A percentile compares a stretch with the other conserved stretches of the same genome.
Conservation (phyloP, 2,888 invertebrate genomes). For the Torymus auratus region DNA sequence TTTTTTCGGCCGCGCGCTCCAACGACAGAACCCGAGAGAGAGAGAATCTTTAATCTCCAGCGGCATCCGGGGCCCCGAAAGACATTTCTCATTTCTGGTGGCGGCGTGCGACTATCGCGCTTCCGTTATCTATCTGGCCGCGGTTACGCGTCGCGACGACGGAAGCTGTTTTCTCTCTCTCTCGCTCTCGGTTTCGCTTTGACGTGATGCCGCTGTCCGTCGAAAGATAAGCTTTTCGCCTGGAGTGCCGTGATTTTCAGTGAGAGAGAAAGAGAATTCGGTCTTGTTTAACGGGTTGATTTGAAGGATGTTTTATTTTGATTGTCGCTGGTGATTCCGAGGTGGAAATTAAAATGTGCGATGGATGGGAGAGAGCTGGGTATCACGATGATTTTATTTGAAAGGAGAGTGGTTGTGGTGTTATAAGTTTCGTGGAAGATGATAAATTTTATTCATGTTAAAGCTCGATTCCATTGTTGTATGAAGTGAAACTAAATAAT, state of each 20-base stretch:
- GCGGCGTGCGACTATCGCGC: conserved; percentile 68
- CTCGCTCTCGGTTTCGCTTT: not conserved
- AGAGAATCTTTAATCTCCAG: conserved; percentile 68
- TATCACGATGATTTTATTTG: no score
- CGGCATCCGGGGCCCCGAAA: conserved; percentile 62
- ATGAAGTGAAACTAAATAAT: no score
- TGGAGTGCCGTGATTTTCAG: conserved; percentile 11
- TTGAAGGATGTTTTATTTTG: no score
- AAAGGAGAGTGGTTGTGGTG: no score
- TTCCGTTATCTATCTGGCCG: conserved; percentile 73
- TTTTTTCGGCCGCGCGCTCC: not conserved
- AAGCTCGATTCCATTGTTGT: no score
- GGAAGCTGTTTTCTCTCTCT: conserved; percentile 64
- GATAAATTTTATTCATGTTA: no score
- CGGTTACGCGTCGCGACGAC: conserved; percentile 60
- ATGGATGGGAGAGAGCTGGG: no score
- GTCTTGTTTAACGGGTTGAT: no score
- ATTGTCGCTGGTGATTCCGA: no score
- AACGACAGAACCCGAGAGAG: conserved; percentile 5
- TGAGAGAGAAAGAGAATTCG: not conserved
- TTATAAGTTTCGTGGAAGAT: no score
- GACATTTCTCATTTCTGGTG: conserved; percentile 76
- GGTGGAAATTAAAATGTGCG: no score
- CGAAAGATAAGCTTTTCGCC: conserved; percentile 72
- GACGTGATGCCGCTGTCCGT: conserved; percentile 63